These are phyloP conservation scores for Tiaroga cobitis DNA, from an alignment of 2,797 vertebrate species.

Conservation along the genomic window DNA sequence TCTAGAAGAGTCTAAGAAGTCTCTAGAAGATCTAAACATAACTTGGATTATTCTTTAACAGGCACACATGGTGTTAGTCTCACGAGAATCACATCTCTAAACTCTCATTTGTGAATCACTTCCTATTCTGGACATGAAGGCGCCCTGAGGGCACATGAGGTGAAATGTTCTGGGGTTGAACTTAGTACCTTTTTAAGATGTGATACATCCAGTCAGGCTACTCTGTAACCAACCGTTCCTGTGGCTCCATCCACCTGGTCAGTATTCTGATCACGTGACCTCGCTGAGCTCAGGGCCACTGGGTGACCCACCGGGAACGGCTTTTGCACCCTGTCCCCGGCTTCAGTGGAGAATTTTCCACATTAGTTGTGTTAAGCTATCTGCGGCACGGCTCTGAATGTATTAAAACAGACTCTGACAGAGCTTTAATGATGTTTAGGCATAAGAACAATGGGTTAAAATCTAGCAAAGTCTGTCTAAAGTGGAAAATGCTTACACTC, in stretches of 20 bases:
- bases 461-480: constrained; percentile 24
- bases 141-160: constrained; percentile 49
- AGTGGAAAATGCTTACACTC: constrained; percentile 26
- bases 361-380: constrained; percentile 61
- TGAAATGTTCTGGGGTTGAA: constrained; percentile 42
- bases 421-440: constrained; percentile 38
- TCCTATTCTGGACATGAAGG: constrained; percentile 33
- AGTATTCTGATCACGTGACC: constrained; percentile 59
- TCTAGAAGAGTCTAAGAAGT: background rate
- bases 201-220: constrained; percentile 58
- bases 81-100: background rate
- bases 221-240: constrained; percentile 63
- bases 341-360: constrained; percentile 57
- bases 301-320: constrained; percentile 40
- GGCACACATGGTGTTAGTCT: background rate
- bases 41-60: constrained; percentile 7
- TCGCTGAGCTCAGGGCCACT: constrained; percentile 39
- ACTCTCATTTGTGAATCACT: constrained; percentile 27
- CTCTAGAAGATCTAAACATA: background rate
- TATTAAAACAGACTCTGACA: constrained; percentile 27
- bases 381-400: constrained; percentile 53
- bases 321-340: constrained; percentile 31
- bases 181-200: constrained; percentile 58
- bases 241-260: constrained; percentile 56
- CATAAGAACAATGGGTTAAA: constrained; percentile 28